A percentile compares a stretch with the other conserved stretches of the same genome.
Evolutionary conservation across 2,888 invertebrate genomes (phyloP).

Genomic region (Conops quadrifasciatus): DNA sequence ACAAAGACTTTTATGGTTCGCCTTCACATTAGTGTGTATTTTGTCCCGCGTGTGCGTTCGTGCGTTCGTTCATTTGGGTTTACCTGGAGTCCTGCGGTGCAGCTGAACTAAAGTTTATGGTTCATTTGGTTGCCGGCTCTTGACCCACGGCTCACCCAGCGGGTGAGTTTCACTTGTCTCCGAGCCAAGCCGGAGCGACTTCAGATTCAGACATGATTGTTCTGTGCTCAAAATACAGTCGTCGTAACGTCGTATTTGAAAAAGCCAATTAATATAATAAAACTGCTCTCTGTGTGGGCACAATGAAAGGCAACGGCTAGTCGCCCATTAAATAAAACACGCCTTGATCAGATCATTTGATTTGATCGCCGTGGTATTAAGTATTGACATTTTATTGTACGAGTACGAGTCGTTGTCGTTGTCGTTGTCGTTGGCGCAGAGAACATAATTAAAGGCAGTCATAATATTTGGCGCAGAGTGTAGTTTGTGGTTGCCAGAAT

Average conservation of each 20-base stretch:
- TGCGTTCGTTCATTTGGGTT: no score
- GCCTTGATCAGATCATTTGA: background rate
- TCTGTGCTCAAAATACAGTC: conserved; percentile 28
- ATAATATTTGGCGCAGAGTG: no score
- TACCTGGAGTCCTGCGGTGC: conserved; percentile 28
- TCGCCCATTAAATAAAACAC: conserved; percentile 2
- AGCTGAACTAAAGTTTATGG: conserved; percentile 6
- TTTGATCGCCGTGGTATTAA: background rate
- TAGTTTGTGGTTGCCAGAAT: no score
- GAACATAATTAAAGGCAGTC: no score
- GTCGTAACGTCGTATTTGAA: conserved; percentile 7
- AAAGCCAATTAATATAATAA: conserved; percentile 12
- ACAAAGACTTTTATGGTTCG: background rate
- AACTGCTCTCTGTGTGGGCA: conserved; percentile 19
- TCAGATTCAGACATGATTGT: conserved; percentile 11
- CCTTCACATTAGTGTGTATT: background rate
- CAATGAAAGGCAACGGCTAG: background rate
- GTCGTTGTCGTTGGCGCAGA: no score
- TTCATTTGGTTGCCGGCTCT: conserved; percentile 8
- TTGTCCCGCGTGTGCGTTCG: background rate
- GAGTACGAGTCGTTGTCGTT: background rate
- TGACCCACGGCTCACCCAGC: conserved; percentile 16
- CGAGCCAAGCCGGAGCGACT: background rate
- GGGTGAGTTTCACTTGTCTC: conserved; percentile 27
- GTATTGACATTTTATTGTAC: background rate